phyloP scores from a whole-genome alignment of 2,888 invertebrate species.

The Acleris cristana region DNA sequence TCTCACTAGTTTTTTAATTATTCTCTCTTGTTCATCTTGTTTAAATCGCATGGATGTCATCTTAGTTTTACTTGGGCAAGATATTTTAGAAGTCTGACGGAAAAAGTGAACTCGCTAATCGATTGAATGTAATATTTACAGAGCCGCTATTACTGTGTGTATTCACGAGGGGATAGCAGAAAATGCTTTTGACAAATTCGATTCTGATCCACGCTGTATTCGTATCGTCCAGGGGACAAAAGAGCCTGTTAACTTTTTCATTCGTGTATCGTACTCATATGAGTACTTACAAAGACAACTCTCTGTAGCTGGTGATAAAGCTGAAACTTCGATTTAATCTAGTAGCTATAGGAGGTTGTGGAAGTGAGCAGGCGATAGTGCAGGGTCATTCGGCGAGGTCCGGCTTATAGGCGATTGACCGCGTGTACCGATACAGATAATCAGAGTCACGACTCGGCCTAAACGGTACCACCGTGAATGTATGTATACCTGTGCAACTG shows the following conservation, averaged over 20 bases:
- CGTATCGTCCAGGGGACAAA: neutral
- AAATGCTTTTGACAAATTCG: conserved; percentile 17
- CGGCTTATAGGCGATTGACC: conserved; percentile 57
- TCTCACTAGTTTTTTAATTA: too few species aligned
- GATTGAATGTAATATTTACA: neutral
- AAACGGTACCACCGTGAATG: conserved; percentile 45
- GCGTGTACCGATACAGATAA: conserved; percentile 59
- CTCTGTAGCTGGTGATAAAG: neutral
- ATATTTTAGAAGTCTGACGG: too few species aligned
- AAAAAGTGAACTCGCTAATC: too few species aligned
- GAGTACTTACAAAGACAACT: conserved; percentile 7
- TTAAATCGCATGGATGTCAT: too few species aligned
- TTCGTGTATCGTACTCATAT: too few species aligned
- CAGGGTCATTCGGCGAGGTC: conserved; percentile 45
- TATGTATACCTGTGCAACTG: conserved; percentile 12
- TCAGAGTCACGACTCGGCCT: conserved; percentile 52
- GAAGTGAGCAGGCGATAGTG: conserved; percentile 47
- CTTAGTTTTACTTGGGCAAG: too few species aligned
- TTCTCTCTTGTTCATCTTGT: too few species aligned
- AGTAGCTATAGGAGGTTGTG: too few species aligned
- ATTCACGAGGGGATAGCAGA: conserved; percentile 3
- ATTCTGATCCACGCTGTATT: conserved; percentile 23
- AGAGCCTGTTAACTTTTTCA: too few species aligned
- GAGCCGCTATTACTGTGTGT: neutral
- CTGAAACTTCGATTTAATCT: conserved; percentile 21